Base-by-base conservation (phyloP, 1,140 invertebrate species). In the Rhysida immarginata region DNA sequence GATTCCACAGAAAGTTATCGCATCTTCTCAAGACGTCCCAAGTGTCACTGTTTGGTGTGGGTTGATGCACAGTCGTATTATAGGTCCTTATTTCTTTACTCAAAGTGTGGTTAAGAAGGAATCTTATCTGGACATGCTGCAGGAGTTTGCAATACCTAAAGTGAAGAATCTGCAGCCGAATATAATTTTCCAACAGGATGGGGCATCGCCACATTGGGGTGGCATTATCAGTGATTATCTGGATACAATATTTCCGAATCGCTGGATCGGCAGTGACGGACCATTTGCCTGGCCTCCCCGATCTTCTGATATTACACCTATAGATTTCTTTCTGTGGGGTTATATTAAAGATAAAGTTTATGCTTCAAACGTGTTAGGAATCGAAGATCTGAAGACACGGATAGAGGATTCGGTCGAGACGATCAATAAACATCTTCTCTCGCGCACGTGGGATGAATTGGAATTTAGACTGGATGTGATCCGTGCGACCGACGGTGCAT, bases 261-360 rank as follows among this genome's bases (percentile, higher is more conserved):
- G 48, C 13, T 59, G 57, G 51, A 53, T 57, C 27, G 52, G 58
- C n/a, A 8, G 49, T 46, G 29, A 25, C 35, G 26, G 27, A 16
- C 21, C 26, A 20, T 42, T 57, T n/a, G 14, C 21, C n/a, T 63
- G 61, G 61, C 61, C 59, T 1, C 56, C 62, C 18, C 26, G 43
- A 25, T 59, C 53, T 11, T 59, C 55, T 14, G 54, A 63, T 45
- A 21, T 63, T 13, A 62, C 43, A 14, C 58, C 59, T 20, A 55
- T 55, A 18, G 60, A 63, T 60, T 62, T 60, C 26, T 63, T 53
- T 42, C 44, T 63, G 11, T 63, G 56, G 61, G 49, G 57, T 20
- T 48, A 51, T 35, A 2, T 61, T 18, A 61, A 63, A 27, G 61
- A 55, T 51, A 29, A 23, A 1, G 56, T 53, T 11, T 61, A 21